Evolutionary conservation across 1,140 invertebrate genomes (phyloP).

Genomic region (Papilio polyxenes): DNA sequence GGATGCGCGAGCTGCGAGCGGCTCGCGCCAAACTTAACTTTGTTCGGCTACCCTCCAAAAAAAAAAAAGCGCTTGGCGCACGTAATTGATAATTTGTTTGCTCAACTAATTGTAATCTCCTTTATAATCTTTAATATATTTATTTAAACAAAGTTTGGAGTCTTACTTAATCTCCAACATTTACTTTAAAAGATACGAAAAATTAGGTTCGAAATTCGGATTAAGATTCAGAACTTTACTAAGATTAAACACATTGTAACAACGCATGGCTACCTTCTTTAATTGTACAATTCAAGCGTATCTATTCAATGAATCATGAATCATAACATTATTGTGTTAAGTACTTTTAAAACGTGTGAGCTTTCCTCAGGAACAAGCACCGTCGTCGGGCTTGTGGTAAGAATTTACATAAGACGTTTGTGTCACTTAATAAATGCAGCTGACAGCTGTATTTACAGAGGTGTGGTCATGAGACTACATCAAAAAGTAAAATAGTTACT

Average conservation of each 20-base stretch:
- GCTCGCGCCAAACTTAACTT: too few relatives aligned
- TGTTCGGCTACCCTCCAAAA: too few relatives aligned
- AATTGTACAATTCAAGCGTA: background rate
- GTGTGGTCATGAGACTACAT: background rate
- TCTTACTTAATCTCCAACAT: too few relatives aligned
- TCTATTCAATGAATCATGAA: background rate
- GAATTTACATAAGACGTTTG: slow-evolving; percentile 3
- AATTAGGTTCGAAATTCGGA: background rate
- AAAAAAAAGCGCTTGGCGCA: too few relatives aligned
- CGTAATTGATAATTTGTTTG: too few relatives aligned
- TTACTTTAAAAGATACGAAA: background rate
- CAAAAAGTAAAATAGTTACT: background rate
- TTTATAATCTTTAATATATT: too few relatives aligned
- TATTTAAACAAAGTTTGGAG: too few relatives aligned
- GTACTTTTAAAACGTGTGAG: background rate
- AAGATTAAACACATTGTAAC: too few relatives aligned
- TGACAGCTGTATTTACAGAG: slow-evolving; percentile 5
- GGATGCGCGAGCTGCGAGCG: too few relatives aligned
- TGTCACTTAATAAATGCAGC: background rate
- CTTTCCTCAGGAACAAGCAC: background rate
- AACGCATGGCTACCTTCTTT: background rate
- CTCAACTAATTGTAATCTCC: too few relatives aligned
- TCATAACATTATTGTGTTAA: background rate
- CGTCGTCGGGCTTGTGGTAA: background rate
- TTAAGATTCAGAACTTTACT: too few relatives aligned